phyloP scores from a whole-genome alignment of 1,140 invertebrate genomes.

The Cydia fagiglandana region DNA sequence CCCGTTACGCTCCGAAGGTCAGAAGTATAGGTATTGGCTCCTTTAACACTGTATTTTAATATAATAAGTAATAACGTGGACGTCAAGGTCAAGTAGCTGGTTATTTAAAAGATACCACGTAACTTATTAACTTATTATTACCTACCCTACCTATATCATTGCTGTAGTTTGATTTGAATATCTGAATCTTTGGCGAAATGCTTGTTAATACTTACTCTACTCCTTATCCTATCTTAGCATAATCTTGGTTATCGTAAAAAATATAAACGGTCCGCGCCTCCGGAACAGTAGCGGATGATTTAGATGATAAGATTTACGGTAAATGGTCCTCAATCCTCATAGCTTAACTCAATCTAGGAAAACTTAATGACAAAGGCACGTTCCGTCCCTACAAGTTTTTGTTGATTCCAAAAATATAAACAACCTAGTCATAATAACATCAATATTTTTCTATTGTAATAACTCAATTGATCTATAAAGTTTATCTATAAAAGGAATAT shows the following conservation, averaged over 20 bases:
- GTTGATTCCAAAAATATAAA: no score
- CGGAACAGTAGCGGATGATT: background rate
- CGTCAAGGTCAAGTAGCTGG: constrained; percentile 1
- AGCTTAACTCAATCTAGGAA: no score
- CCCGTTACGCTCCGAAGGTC: constrained; percentile 53
- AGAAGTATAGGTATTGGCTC: constrained; percentile 36
- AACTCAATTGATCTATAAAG: background rate
- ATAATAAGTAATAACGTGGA: background rate
- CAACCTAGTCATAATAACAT: no score
- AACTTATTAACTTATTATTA: background rate
- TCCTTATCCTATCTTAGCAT: no score
- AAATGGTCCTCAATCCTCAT: no score
- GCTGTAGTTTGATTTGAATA: background rate
- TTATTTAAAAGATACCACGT: background rate
- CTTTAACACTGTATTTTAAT: constrained; percentile 4
- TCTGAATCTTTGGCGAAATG: background rate
- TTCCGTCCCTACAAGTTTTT: no score
- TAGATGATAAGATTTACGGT: no score
- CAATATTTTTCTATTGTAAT: no score
- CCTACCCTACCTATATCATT: background rate
- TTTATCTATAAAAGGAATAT: background rate
- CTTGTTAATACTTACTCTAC: no score
- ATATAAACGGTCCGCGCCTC: background rate
- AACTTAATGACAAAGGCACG: no score
- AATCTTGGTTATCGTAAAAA: no score